phyloP scores from a whole-genome alignment of 2,797 vertebrate species.

The Leptoclinus maculatus region DNA sequence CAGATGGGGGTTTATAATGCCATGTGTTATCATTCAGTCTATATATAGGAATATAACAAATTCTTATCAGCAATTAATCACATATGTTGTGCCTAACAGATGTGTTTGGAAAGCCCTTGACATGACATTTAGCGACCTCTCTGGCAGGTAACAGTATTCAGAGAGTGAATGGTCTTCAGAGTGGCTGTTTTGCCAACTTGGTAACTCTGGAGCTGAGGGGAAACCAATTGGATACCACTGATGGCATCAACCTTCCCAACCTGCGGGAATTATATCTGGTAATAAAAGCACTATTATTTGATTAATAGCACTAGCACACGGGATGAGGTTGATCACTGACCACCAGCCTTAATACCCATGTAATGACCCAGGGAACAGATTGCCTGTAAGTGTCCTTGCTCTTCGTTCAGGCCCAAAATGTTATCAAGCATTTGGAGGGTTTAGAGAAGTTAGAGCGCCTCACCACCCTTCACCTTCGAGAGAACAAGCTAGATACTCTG shows the following conservation, averaged over 20 bases:
- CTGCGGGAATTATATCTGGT: constrained; percentile 92
- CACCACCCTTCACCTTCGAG: constrained; percentile 90
- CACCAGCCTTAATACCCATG: not conserved
- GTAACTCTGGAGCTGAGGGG: constrained; percentile 90
- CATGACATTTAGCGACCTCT: constrained; percentile 10
- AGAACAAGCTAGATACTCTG: constrained; percentile 89
- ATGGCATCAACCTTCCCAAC: constrained; percentile 88
- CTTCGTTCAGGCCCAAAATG: constrained; percentile 88
- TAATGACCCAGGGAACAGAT: not conserved
- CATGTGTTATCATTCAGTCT: not conserved
- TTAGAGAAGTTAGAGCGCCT: constrained; percentile 86
- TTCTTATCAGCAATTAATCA: not conserved
- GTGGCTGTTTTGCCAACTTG: constrained; percentile 82
- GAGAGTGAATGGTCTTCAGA: constrained; percentile 80
- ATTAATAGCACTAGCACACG: constrained; percentile 50
- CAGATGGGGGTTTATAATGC: not conserved
- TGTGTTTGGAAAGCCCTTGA: constrained; percentile 4
- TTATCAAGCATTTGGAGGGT: constrained; percentile 86
- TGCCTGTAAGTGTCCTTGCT: not conserved
- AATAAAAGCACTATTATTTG: constrained; percentile 65
- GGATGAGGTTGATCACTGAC: not conserved
- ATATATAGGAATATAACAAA: not conserved
- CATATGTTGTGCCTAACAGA: not conserved
- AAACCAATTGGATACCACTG: constrained; percentile 88
- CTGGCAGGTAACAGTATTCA: constrained; percentile 88